phyloP scores from a whole-genome alignment of 2,888 invertebrate species.

The Folsomia candida region DNA sequence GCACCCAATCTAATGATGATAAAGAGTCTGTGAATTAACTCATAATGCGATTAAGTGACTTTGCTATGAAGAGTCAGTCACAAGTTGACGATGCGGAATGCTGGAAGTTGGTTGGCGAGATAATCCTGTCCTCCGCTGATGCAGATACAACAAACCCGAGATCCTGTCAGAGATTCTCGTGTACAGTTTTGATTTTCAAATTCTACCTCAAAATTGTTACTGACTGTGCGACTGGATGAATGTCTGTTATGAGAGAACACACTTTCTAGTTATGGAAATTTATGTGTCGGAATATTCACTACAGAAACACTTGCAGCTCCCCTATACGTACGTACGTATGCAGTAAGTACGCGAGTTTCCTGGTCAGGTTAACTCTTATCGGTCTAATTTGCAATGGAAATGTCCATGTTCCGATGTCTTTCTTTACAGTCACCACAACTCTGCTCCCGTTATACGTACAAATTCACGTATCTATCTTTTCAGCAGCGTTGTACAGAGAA shows the following conservation, averaged over 20 bases:
- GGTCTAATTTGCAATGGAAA: slow-evolving; percentile 14
- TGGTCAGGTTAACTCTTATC: slow-evolving; percentile 8
- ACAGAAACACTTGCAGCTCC: slow-evolving; percentile 13
- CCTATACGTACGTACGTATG: neutral
- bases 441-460: neutral
- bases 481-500: neutral
- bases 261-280: slow-evolving; percentile 13
- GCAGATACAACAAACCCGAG: too few relatives aligned
- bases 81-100: neutral
- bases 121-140: neutral
- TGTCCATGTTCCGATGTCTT: slow-evolving; percentile 4
- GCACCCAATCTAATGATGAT: neutral
- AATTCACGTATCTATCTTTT: neutral
- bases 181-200: neutral
- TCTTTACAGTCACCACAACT: neutral
- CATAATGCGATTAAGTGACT: neutral
- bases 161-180: neutral
- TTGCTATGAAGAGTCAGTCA: neutral
- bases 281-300: slow-evolving; percentile 8
- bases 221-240: neutral
- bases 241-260: neutral
- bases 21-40: neutral
- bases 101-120: neutral
- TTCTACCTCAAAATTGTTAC: neutral
- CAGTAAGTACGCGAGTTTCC: neutral